Evolutionary conservation across 1,140 invertebrate genomes (phyloP).

Genomic region (Pinna nobilis): DNA sequence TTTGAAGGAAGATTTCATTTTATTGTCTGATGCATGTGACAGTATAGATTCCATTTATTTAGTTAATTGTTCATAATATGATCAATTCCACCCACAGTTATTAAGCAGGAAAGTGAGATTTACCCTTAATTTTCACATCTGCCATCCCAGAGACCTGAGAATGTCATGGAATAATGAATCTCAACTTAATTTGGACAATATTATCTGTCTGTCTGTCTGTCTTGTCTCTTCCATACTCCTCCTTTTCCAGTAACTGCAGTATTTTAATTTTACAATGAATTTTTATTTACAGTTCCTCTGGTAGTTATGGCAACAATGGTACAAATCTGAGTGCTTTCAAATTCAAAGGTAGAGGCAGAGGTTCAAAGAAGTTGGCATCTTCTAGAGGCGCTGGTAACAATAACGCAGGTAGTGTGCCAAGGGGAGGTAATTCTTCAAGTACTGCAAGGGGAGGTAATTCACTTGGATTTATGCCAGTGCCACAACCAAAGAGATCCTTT

Average conservation of each 20-base stretch:
- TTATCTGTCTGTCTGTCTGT: no score
- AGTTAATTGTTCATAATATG: no score
- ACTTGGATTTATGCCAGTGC: conserved; percentile 56
- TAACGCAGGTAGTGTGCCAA: neutral
- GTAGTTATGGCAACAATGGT: neutral
- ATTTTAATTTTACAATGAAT: neutral
- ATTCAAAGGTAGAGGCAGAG: conserved; percentile 15
- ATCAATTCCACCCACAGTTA: no score
- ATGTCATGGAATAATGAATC: neutral
- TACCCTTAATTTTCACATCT: no score
- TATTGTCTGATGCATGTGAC: no score
- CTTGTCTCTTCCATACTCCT: no score
- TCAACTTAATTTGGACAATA: neutral
- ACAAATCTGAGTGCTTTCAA: conserved; percentile 17
- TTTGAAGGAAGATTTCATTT: conserved; percentile 11
- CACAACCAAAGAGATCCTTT: conserved; percentile 47
- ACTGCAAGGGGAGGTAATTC: neutral
- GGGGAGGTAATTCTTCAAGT: conserved; percentile 2
- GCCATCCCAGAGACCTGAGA: neutral
- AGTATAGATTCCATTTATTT: no score
- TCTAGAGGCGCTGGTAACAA: conserved; percentile 1
- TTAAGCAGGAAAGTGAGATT: no score
- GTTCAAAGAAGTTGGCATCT: conserved; percentile 14
- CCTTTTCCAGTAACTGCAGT: no score
- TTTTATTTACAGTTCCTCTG: neutral